A percentile compares a stretch with the other conserved stretches of the same genome.
These are phyloP conservation scores for Ophiothrix spiculata DNA, from an alignment of 35 echinoderm and acorn worm genomes.

Conservation along the genomic window DNA sequence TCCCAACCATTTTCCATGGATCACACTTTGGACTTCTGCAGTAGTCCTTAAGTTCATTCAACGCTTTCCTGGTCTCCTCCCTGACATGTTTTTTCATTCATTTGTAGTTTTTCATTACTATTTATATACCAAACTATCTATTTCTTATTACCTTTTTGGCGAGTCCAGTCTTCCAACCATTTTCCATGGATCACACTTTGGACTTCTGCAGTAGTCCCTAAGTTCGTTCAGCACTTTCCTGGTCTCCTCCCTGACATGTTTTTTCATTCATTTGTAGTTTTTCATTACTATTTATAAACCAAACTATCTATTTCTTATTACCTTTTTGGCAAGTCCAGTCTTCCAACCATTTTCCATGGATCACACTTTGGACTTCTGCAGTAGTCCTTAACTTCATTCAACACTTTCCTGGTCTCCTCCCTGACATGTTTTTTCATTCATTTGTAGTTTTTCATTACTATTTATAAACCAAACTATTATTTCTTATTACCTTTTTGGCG, in stretches of 20 bases:
- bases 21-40: slow-evolving; percentile 81
- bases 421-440: no score
- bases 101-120: not conserved
- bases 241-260: slow-evolving; percentile 71
- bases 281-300: no score
- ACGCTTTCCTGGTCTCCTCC: slow-evolving; percentile 65
- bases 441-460: slow-evolving; percentile 51
- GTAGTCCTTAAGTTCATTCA: slow-evolving; percentile 63
- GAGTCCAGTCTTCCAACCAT: slow-evolving; percentile 67
- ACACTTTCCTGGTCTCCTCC: slow-evolving; percentile 65
- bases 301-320: slow-evolving; percentile 62
- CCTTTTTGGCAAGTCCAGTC: slow-evolving; percentile 60
- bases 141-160: slow-evolving; percentile 67
- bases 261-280: no score
- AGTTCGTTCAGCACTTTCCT: slow-evolving; percentile 59
- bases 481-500: slow-evolving; percentile 84
- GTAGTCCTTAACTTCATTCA: slow-evolving; percentile 60
- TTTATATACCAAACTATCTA: not conserved
- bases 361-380: slow-evolving; percentile 76
- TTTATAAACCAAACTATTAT: not conserved
- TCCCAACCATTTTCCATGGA: slow-evolving; percentile 76
- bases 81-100: slow-evolving; percentile 43
- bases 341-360: slow-evolving; percentile 71
- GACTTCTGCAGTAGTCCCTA: slow-evolving; percentile 74
- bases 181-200: slow-evolving; percentile 79